phyloP scores from a whole-genome alignment of 2,888 invertebrate genomes.

The Parascotia fuliginaria region DNA sequence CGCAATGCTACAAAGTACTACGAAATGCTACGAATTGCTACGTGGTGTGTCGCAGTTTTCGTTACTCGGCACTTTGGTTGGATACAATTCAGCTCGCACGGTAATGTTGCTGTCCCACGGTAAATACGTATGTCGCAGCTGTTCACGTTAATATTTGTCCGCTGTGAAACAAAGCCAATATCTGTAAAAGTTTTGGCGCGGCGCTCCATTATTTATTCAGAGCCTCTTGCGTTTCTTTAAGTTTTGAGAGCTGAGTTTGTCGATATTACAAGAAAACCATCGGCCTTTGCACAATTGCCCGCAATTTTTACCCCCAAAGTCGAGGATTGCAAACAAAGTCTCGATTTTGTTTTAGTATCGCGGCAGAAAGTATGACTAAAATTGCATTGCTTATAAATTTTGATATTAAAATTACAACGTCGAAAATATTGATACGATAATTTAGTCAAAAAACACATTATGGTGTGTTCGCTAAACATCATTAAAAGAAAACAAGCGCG shows the following conservation, averaged over 20 bases:
- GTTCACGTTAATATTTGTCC: constrained; percentile 67
- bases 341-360: constrained; percentile 31
- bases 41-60: not conserved
- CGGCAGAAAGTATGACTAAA: constrained; percentile 15
- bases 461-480: constrained; percentile 15
- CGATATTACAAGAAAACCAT: constrained; percentile 55
- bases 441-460: constrained; percentile 1
- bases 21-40: not conserved
- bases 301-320: constrained; percentile 52
- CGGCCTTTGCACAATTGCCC: constrained; percentile 51
- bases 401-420: constrained; percentile 15
- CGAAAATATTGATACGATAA: not conserved
- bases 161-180: constrained; percentile 73
- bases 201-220: constrained; percentile 73
- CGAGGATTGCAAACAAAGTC: constrained; percentile 44
- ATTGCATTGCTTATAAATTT: constrained; percentile 8
- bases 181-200: constrained; percentile 70
- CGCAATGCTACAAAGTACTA: not conserved
- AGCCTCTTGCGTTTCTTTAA: constrained; percentile 66
- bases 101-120: constrained; percentile 24
- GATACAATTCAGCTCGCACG: constrained; percentile 19
- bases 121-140: constrained; percentile 58
- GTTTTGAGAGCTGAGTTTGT: constrained; percentile 52
- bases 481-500: constrained; percentile 24
- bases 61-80: constrained; percentile 14